Conservation (phyloP, 2,797 vertebrate species). For the Hyperoplus immaculatus region DNA sequence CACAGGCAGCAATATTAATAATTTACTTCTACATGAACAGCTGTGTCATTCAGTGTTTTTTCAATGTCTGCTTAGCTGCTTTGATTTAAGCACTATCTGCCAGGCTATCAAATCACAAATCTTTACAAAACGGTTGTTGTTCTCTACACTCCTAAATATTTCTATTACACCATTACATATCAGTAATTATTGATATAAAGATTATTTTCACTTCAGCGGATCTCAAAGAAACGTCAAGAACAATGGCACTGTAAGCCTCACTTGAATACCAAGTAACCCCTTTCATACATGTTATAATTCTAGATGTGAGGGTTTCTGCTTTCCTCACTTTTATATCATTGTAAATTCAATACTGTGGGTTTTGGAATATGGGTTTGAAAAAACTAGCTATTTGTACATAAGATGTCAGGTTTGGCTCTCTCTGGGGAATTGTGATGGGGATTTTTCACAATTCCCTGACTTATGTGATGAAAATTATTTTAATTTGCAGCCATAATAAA, state of each 20-base stretch:
- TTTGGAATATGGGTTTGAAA: neutral
- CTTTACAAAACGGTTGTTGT: neutral
- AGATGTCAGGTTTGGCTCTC: no score
- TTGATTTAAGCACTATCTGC: neutral
- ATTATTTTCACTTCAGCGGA: neutral
- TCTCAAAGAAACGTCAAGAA: neutral
- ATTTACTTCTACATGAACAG: neutral
- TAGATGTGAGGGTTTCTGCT: neutral
- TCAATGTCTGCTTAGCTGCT: neutral
- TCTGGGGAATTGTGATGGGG: neutral
- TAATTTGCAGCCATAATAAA: neutral
- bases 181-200: neutral
- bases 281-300: neutral
- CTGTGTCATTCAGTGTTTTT: neutral
- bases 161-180: no score
- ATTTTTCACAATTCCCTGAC: neutral
- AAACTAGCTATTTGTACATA: neutral
- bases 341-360: neutral
- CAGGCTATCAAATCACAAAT: neutral
- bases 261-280: neutral
- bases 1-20: neutral
- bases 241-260: neutral
- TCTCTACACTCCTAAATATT: neutral
- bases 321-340: neutral
- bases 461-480: neutral